Evolutionary conservation across 2,797 vertebrate genomes (phyloP), one percentile per base, ranked within the genome.

Genomic region (Enoplosus armatus): DNA sequence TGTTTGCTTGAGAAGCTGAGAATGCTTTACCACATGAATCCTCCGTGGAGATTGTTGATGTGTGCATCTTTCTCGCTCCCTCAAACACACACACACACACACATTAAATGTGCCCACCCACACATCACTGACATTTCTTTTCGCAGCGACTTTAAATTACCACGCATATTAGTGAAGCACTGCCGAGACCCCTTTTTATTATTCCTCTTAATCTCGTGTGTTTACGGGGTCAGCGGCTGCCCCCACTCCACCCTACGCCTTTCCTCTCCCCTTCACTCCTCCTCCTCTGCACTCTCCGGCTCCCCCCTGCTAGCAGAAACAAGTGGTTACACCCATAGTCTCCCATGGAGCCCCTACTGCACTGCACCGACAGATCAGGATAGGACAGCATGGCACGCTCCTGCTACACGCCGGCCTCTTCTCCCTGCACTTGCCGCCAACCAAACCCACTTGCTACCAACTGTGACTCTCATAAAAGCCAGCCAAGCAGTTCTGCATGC

Each of bases 121-220:
- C 87, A 86, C 83, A 83, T 77, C 56, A 35, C 66, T 88, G 88
- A 84, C 85, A 90, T 89, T 91, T 93, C 80, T 87, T 88, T 87
- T 83, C 27, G 1, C 65, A 83, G 81, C 56, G 20, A 90, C 76
- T 90, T 89, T 85, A 87, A 90, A 92, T 94, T 89, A 93, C 73
- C 87, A 88, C 72, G 82, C 84, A 39, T 87, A 89, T 93, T 93
- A 92, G 86, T 18, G 47, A 84, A 77, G 87, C 88, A 29, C 75
- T 80, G 78, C 66, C 67, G 83, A 84, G 85, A 75, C 73, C 82
- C 47, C 67, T 84, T 90, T 85, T 91, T 87, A 93, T 91, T 91
- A 87, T 89, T 91, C 76, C 64, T 71, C 82, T 54, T 92, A 89
- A 92, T 93, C 88, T 83, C 2, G n/a, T 75, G 76, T 77, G 83